Evolutionary conservation across 2,113 vertebrate species (phyloP), one percentile per base, ranked within the genome.

Genomic region (Hippocampus barbouri): DNA sequence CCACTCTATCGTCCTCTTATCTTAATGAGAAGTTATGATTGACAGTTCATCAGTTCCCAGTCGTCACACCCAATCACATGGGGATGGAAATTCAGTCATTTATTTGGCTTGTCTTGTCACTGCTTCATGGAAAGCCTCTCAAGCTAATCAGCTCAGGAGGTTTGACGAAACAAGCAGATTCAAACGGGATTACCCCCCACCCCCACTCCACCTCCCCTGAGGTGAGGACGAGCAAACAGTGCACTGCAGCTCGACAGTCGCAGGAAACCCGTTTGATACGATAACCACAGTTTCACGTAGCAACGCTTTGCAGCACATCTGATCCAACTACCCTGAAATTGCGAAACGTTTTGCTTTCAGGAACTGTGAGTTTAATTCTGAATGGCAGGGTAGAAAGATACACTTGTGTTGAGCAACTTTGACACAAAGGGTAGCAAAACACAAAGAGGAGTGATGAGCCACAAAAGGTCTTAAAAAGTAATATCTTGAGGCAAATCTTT

Each of bases 111-210:
- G 2, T 73, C 67, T 62, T n/a, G 9, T 51, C n/a, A 47, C 47
- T 0, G n/a, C 72, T 53, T 25, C 61, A 60, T 57, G 73, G 69
- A 70, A 68, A 78, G 74, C 60, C 72, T 6, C 20, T 84, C 66
- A 59, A 25, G 73, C 77, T 83, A 82, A 88, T 85, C 78, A 78
- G 76, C 80, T 72, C 77, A 76, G 84, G n/a, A 70, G 56, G 56
- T 77, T 85, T 70, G 81, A 86, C 73, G 74, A 85, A 71, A 80
- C 34, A 66, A 83, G 66, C 74, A 72, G 79, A 85, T 81, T 86
- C 74, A 78, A 79, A 77, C 27, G 34, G 74, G 86, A 87, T 85
- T 85, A 73, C 30, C 30, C 30, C 30, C 30, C 5, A 30, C 5
- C 30, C 30, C 30, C 30, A 5, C 30, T 5, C 30, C 81, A 75